phyloP scores from a whole-genome alignment of 2,888 invertebrate species.

The Scelioninae gen. 1 region DNA sequence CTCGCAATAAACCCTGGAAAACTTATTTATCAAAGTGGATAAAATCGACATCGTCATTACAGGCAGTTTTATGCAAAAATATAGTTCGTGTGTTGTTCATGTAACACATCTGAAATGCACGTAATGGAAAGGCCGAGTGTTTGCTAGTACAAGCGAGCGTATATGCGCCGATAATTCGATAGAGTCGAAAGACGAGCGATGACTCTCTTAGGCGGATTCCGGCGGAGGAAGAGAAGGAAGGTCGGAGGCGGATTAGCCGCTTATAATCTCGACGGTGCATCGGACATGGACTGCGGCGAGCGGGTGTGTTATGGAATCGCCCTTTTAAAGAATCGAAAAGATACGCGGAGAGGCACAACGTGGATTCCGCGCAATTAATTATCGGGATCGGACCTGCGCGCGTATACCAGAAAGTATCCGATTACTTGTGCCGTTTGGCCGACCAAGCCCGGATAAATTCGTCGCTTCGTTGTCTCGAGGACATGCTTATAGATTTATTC shows the following conservation, averaged over 20 bases:
- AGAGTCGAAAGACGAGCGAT: conserved; percentile 57
- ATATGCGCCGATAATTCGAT: conserved; percentile 59
- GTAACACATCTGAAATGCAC: conserved; percentile 23
- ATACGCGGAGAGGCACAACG: conserved; percentile 59
- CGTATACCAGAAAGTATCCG: conserved; percentile 77
- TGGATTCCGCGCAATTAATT: conserved; percentile 79
- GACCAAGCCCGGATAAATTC: conserved; percentile 75
- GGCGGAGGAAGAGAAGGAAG: conserved; percentile 37
- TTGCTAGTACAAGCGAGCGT: conserved; percentile 29
- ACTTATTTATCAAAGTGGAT: too few species aligned
- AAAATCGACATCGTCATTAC: too few species aligned
- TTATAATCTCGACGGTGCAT: conserved; percentile 61
- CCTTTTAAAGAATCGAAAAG: conserved; percentile 67
- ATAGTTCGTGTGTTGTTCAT: neutral
- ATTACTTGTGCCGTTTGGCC: conserved; percentile 75
- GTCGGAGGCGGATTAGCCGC: conserved; percentile 52
- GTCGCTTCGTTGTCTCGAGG: conserved; percentile 72
- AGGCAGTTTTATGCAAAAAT: too few species aligned
- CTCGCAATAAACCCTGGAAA: too few species aligned
- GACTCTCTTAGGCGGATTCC: conserved; percentile 61
- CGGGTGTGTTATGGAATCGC: conserved; percentile 62
- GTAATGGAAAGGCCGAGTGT: conserved; percentile 34
- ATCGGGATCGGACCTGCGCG: conserved; percentile 75
- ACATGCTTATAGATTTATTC: conserved; percentile 72
- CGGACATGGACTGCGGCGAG: conserved; percentile 28